Percentiles rank a stretch among this genome's conserved stretches.
These are phyloP conservation scores for Myotis myotis DNA, from an alignment of 2,797 vertebrate species.

Conservation along the genomic window DNA sequence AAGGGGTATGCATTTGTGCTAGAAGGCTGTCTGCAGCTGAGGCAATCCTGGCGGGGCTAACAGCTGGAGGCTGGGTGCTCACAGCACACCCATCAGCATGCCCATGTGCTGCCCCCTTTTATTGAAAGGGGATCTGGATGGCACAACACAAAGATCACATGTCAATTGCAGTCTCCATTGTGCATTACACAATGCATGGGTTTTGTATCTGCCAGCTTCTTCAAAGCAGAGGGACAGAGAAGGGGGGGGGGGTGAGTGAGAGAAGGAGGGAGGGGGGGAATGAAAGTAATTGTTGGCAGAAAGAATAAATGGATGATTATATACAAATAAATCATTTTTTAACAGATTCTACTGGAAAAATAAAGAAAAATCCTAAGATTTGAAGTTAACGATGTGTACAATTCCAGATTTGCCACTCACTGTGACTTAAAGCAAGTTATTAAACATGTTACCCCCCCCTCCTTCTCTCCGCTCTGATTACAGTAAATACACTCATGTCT, in stretches of 20 bases:
- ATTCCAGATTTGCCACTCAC: background rate
- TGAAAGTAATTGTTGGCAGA: background rate
- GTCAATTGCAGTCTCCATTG: background rate
- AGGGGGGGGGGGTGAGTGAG: rapidly evolving
- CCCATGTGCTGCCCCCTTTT: background rate
- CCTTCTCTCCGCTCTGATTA: background rate
- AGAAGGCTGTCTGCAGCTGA: background rate
- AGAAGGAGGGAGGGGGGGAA: background rate
- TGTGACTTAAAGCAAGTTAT: background rate
- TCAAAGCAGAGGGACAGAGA: background rate
- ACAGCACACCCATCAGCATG: background rate
- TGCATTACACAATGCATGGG: background rate
- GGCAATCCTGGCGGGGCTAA: background rate
- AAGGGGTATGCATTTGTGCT: background rate
- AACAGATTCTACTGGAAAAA: background rate
- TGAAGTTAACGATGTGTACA: background rate
- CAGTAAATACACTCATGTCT: background rate
- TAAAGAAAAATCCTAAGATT: background rate
- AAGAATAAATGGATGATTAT: background rate
- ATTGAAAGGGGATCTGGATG: background rate
- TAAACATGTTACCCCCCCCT: background rate
- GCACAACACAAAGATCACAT: background rate
- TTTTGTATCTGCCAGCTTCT: background rate
- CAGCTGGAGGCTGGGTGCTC: background rate
- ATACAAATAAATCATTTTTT: background rate